These are phyloP conservation scores for Odontomachus brunneus DNA, from an alignment of 1,140 invertebrate genomes.

Conservation along the genomic window DNA sequence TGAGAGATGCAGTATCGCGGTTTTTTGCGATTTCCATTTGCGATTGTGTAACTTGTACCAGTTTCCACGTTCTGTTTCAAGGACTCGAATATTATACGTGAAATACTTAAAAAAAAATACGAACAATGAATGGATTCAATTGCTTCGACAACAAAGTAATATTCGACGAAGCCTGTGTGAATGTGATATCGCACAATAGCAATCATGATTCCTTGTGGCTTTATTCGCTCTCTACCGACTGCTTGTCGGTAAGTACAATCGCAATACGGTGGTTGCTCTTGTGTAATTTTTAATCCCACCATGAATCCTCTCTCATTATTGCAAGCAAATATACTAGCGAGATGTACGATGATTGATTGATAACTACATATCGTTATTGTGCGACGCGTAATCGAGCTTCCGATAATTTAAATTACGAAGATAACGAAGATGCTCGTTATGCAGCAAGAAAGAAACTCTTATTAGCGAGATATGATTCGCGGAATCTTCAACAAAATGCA, in stretches of 20 bases:
- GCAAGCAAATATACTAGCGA: background rate
- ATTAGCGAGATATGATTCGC: too few relatives aligned
- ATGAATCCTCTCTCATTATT: background rate
- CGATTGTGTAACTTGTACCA: background rate
- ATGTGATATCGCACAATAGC: conserved; percentile 78
- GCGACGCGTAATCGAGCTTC: too few relatives aligned
- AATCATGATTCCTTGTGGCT: conserved; percentile 80
- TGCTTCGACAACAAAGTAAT: conserved; percentile 80
- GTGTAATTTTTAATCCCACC: background rate
- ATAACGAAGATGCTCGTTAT: too few relatives aligned
- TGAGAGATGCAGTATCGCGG: background rate
- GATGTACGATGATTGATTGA: background rate
- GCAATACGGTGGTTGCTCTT: background rate
- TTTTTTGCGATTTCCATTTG: background rate
- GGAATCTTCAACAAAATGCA: too few relatives aligned
- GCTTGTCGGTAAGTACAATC: conserved; percentile 85
- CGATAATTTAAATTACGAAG: too few relatives aligned
- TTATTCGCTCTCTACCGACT: conserved; percentile 87
- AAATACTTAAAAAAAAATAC: background rate
- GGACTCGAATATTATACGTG: background rate
- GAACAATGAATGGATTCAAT: conserved; percentile 41
- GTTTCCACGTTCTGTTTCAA: background rate
- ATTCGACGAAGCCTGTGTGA: conserved; percentile 87
- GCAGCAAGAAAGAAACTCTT: background rate
- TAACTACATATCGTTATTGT: too few relatives aligned